phyloP scores from a whole-genome alignment of 2,888 invertebrate species.

The Nycteola revayana region DNA sequence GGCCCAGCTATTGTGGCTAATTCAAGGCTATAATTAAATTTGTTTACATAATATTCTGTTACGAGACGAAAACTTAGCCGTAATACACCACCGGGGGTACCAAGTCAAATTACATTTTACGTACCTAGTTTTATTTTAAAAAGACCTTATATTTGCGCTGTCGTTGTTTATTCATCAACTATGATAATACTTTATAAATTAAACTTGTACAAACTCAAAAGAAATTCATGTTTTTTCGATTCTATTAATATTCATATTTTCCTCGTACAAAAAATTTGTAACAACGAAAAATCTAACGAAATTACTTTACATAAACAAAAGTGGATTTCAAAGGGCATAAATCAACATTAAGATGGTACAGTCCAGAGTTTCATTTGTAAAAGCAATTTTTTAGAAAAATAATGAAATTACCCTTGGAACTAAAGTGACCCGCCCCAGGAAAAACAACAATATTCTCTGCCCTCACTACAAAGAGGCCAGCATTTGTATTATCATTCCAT shows the following conservation, averaged over 20 bases:
- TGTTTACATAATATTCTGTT: slow-evolving; percentile 70
- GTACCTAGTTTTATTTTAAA: slow-evolving; percentile 30
- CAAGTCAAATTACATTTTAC: slow-evolving; percentile 29
- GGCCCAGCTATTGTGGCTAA: slow-evolving; percentile 73
- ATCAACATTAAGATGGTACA: slow-evolving; percentile 59
- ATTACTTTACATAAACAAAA: slow-evolving; percentile 50
- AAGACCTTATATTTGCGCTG: not conserved
- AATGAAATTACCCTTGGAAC: slow-evolving; percentile 75
- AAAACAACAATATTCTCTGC: slow-evolving; percentile 74
- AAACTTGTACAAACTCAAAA: not conserved
- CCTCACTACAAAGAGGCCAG: slow-evolving; percentile 76
- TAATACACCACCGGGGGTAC: slow-evolving; percentile 37
- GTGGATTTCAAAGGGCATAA: slow-evolving; percentile 56
- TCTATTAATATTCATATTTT: slow-evolving; percentile 6
- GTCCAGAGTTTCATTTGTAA: slow-evolving; percentile 59
- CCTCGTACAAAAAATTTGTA: slow-evolving; percentile 10
- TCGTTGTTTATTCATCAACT: slow-evolving; percentile 11
- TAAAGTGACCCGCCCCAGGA: slow-evolving; percentile 74
- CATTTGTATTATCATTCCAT: slow-evolving; percentile 81
- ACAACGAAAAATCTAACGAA: slow-evolving; percentile 33
- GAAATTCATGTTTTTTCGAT: not conserved
- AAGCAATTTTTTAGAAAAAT: slow-evolving; percentile 64
- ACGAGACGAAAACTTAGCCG: slow-evolving; percentile 53
- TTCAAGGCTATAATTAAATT: slow-evolving; percentile 76
- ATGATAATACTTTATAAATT: not conserved